Base-by-base conservation (phyloP, 2,797 vertebrate genomes). In the Acanthopagrus latus region DNA sequence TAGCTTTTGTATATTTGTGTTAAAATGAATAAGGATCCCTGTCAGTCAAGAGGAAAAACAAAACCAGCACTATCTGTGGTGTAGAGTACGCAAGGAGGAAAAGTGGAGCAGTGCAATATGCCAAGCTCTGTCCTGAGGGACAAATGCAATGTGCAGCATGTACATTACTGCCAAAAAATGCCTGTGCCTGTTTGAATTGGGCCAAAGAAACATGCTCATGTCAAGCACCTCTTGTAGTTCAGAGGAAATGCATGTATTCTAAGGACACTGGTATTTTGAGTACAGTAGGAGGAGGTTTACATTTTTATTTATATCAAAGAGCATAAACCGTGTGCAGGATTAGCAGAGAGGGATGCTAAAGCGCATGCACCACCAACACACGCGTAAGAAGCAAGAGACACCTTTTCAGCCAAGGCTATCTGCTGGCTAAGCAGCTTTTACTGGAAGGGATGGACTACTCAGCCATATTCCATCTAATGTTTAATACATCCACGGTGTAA, bases 71-170 rank as follows among this genome's bases (percentile, higher is more conserved):
- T 62, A 78, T 81, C 54, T 76, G 64, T 76, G 27, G 51, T 54
- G 51, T 65, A 48, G 74, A 78, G 29, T 76, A 74, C 3, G 5
- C 68, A 71, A 73, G 52, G 55, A 73, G 64, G 38, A 75, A 81
- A 90, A 89, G 76, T 88, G 63, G 88, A 89, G 76, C 84, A 85
- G 80, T 83, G 58, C 74, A 85, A 85, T 86, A 73, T 87, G 82
- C 71, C 82, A 86, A 78, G 70, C 54, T 27, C 55, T 54, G 81
- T 83, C 86, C 87, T 84, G 51, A 73, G 85, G 86, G 87, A 90
- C 43, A 79, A 84, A 86, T 77, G 55, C 76, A 81, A 64, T 83
- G 76, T 85, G 82, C 77, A 75, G 82, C 64, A 72, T 38, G 52
- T 46, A 66, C 63, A 62, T 72, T 65, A 43, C 47, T 83, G 71